Evolutionary conservation across 2,797 vertebrate genomes (phyloP).

Genomic region (Tinamus major): DNA sequence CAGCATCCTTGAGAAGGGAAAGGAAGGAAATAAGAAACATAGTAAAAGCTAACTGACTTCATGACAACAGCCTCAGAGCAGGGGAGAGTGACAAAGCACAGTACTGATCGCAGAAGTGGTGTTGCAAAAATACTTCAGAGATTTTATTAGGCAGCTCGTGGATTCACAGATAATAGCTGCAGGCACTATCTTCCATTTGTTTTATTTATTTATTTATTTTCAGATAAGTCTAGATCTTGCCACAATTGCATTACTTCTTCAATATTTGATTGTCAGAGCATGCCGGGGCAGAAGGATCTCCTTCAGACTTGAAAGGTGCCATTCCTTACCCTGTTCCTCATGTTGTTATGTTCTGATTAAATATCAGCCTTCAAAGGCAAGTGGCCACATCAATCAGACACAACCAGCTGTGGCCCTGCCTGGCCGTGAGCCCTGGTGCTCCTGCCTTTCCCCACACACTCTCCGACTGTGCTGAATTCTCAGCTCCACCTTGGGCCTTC

Average conservation of each 20-base stretch:
- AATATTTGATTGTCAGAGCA: not conserved
- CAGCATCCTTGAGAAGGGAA: not conserved
- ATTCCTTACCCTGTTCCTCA: too few relatives aligned
- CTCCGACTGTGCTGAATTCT: not conserved
- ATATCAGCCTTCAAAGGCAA: too few relatives aligned
- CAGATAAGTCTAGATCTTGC: not conserved
- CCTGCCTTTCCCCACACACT: not conserved
- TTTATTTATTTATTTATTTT: not conserved
- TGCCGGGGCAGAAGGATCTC: too few relatives aligned
- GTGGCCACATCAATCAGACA: too few relatives aligned
- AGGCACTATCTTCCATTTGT: not conserved
- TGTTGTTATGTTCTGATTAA: too few relatives aligned
- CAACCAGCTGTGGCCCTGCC: too few relatives aligned
- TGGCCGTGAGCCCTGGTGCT: too few relatives aligned
- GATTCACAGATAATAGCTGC: not conserved
- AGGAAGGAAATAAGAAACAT: not conserved
- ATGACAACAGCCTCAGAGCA: not conserved
- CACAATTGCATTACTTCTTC: not conserved
- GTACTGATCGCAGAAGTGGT: not conserved
- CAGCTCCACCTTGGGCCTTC: not conserved
- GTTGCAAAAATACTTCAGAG: not conserved
- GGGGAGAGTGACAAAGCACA: not conserved
- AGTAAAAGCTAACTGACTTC: not conserved
- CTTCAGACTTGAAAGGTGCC: too few relatives aligned
- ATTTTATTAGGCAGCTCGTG: not conserved